phyloP scores from a whole-genome alignment of 2,888 invertebrate genomes.

The Drosophila fulvimacula region DNA sequence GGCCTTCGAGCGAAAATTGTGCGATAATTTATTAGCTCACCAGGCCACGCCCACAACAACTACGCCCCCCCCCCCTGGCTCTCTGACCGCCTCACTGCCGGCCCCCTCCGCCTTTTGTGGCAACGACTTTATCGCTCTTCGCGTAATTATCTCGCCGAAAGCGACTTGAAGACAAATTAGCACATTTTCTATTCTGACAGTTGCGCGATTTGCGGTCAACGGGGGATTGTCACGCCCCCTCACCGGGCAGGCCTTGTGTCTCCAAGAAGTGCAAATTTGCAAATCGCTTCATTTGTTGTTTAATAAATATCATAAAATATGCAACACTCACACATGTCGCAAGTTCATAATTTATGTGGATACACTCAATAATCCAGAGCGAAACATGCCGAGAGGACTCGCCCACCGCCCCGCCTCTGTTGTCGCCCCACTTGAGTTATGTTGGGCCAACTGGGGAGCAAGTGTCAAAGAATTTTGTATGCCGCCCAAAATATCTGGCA shows the following conservation, averaged over 20 bases:
- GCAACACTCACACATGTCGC: slow-evolving; percentile 52
- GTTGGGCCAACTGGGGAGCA: slow-evolving; percentile 43
- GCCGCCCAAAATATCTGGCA: slow-evolving; percentile 36
- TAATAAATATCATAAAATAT: slow-evolving; percentile 57
- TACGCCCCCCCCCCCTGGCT: background rate
- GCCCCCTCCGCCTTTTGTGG: background rate
- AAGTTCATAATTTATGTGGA: slow-evolving; percentile 51
- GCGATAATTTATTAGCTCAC: slow-evolving; percentile 54
- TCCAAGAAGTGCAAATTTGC: slow-evolving; percentile 9
- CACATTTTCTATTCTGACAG: slow-evolving; percentile 62
- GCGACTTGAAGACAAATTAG: slow-evolving; percentile 55
- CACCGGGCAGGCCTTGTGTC: background rate
- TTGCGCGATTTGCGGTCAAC: slow-evolving; percentile 66
- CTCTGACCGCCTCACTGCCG: too few relatives aligned
- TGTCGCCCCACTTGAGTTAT: slow-evolving; percentile 31
- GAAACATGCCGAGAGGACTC: background rate
- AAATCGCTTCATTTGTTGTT: slow-evolving; percentile 37
- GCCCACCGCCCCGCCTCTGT: background rate
- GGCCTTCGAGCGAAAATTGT: slow-evolving; percentile 47
- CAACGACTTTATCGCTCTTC: slow-evolving; percentile 15
- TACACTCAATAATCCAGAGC: slow-evolving; percentile 48
- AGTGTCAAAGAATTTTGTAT: slow-evolving; percentile 49
- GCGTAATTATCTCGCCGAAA: slow-evolving; percentile 27
- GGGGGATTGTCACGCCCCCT: background rate
- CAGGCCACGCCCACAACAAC: slow-evolving; percentile 22